Evolutionary conservation across 2,797 vertebrate species (phyloP), one percentile per base, ranked within the genome.

Genomic region (Philypnodon macrostomus): DNA sequence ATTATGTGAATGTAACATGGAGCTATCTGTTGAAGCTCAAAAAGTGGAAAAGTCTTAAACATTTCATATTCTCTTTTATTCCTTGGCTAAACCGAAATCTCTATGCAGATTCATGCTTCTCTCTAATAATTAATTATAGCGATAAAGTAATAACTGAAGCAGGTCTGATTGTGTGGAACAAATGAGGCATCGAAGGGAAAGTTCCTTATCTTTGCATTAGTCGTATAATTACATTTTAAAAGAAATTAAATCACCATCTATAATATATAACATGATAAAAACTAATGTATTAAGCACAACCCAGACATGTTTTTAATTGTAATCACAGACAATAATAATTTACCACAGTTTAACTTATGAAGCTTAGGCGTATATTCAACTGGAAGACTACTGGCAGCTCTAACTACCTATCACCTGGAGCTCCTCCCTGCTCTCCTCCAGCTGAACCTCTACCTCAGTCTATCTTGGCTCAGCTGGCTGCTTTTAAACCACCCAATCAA

Each of bases 111-210:
- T 44, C 27, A 18, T 10, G 26, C 41, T 10, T 30, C 16, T 6
- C 41, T 30, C 41, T 5, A 18, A 18, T 44, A n/a, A 30, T 44
- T 44, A 18, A 44, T 19, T 31, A 18, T 8, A 13, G 41, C 31
- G 26, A 44, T 44, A 44, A 30, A 44, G 39, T 16, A 42, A 39
- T 39, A 23, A 39, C 10, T 47, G 44, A 13, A 23, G 33, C 39
- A 44, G 41, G 15, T 18, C 27, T 44, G 27, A 44, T 30, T 44
- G 41, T 44, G 41, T 31, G 27, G 31, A 44, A 44, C 39, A 42
- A 27, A 41, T 24, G 5, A 44, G 41, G 27, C 19, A 13, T 40
- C 24, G 11, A 24, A 24, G 14, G 14, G 12, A 24, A 40, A 40
- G 19, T 44, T 30, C 11, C 15, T 30, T 44, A 44, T 44, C 41